Base-by-base conservation (phyloP, 2,888 invertebrate species). In the Germaria angustata region DNA sequence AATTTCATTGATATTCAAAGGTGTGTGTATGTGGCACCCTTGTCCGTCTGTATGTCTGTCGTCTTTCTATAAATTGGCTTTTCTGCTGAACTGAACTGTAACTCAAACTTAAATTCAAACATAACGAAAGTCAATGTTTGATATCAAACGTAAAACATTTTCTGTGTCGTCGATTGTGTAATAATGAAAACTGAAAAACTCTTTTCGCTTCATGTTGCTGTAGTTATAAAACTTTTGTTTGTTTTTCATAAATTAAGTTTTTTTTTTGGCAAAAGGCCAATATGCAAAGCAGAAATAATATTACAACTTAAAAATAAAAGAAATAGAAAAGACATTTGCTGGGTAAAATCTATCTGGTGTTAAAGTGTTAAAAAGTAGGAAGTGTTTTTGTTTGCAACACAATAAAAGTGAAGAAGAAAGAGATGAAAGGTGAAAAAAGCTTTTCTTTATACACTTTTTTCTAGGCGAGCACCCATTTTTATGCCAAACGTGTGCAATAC, bases 1-100 rank as follows among this genome's bases (percentile, higher is more conserved):
- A 87, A 87, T 89, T 89, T 89, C 88, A 87, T 87, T 88, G 75
- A 79, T 78, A 81, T 85, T 69, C 71, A 84, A 57, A 82, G 75
- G 65, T 75, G 73, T 76, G 63, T 69, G 34, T 59, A 20, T 49
- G n/a, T 20, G 20, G 17, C 5, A 20, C 15, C 44, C 9, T 13
- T 36, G 44, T 46, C 6, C 24, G n/a, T 11, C 24, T 66, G 53
- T 46, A 20, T 55, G 34, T 32, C 13, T 17, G 41, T 44, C 36
- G 63, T 17, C 34, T 61, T 46, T 57, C 20, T 49, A 17, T 65
- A 51, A 41, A 36, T 65, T 8, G 28, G 46, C 59, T 69, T 59
- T 63, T 78, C 34, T 39, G 15, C 49, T 69, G 44, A 78, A 69
- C 57, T 61, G 59, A 73, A 80, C 80, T 73, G 72, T 73, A 79